Conservation (phyloP, 2,888 invertebrate genomes). For the Noctuana brunneofusca region DNA sequence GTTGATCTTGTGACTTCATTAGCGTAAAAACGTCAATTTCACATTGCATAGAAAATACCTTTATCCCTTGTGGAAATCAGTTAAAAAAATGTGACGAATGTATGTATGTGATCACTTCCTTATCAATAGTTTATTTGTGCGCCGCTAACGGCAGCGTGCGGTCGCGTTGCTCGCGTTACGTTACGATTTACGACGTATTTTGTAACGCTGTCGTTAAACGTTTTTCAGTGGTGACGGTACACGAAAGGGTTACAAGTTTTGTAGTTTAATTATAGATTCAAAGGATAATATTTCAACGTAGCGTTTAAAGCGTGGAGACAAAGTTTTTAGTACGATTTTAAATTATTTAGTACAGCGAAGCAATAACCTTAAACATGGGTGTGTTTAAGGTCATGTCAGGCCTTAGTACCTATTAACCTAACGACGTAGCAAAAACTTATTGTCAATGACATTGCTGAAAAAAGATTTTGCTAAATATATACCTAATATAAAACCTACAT, state of each 20-base stretch:
- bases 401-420: no score
- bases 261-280: conserved; percentile 26
- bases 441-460: no score
- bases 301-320: neutral
- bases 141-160: conserved; percentile 13
- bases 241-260: conserved; percentile 32
- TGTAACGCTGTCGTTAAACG: conserved; percentile 39
- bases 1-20: no score
- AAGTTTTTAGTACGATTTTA: neutral
- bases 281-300: conserved; percentile 1
- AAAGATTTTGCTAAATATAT: no score
- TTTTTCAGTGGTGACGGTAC: conserved; percentile 37
- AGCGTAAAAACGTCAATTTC: no score
- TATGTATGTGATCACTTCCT: conserved; percentile 16
- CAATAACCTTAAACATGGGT: no score
- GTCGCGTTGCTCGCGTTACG: conserved; percentile 32
- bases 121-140: conserved; percentile 16
- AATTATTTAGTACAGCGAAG: neutral
- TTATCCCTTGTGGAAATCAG: neutral
- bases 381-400: no score
- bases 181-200: conserved; percentile 48
- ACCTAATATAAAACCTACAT: no score
- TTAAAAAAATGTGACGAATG: neutral
- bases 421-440: no score
- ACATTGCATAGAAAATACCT: no score